phyloP scores from a whole-genome alignment of 2,888 invertebrate species.

The Drosophila kuntzei region DNA sequence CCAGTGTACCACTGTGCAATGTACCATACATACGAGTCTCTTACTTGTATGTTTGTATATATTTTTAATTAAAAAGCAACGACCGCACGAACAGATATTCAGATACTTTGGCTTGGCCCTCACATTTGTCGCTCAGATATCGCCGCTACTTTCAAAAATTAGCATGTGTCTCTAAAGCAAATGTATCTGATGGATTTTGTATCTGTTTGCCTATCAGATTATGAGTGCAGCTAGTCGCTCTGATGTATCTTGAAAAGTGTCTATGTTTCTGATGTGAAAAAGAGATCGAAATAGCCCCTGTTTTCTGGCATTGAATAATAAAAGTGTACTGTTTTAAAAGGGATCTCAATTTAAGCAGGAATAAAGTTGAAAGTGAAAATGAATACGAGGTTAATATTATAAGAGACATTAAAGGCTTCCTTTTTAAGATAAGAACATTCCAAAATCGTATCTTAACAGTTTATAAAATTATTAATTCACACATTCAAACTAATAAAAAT shows the following conservation, averaged over 20 bases:
- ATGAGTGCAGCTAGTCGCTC: neutral
- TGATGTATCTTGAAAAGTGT: neutral
- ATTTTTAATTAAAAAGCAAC: constrained; percentile 50
- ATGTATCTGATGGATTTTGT: neutral
- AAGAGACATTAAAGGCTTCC: too few species aligned
- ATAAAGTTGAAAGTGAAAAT: too few species aligned
- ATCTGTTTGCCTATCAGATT: neutral
- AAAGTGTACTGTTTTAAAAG: too few species aligned
- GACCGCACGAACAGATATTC: constrained; percentile 34
- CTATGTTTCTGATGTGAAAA: neutral
- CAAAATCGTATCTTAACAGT: too few species aligned
- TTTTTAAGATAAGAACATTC: too few species aligned
- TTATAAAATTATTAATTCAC: too few species aligned
- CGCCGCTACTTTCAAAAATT: neutral
- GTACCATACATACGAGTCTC: constrained; percentile 3
- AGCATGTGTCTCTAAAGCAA: neutral
- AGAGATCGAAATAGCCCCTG: too few species aligned
- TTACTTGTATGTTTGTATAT: neutral
- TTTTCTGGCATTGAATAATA: too few species aligned
- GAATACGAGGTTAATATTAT: too few species aligned
- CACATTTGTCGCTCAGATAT: constrained; percentile 12
- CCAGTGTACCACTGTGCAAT: constrained; percentile 65
- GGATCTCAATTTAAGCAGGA: too few species aligned
- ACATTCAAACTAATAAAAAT: too few species aligned
- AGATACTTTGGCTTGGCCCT: constrained; percentile 16